phyloP scores from a whole-genome alignment of 2,797 vertebrate genomes.

The Phylloscopus collybita region DNA sequence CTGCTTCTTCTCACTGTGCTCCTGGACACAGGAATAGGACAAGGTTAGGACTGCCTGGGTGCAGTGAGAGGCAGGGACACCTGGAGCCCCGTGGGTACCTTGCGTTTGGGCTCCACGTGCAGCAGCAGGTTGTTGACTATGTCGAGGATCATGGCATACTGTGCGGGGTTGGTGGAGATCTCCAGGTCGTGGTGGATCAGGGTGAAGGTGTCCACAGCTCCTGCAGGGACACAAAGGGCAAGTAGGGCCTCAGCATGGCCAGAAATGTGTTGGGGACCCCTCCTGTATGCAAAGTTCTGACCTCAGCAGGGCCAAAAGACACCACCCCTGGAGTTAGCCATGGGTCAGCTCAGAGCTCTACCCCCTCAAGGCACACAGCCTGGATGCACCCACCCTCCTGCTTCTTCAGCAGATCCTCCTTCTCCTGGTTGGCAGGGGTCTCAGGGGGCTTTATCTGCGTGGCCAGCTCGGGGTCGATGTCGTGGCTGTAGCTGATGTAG shows the following conservation, averaged over 20 bases:
- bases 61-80: fast-evolving
- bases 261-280: neutral
- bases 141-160: constrained; percentile 99
- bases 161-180: constrained; percentile 97
- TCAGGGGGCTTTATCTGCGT: constrained; percentile 96
- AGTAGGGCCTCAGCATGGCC: neutral
- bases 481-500: constrained; percentile 98
- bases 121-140: constrained; percentile 97
- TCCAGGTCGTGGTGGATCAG: constrained; percentile 98
- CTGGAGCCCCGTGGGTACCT: constrained; percentile 75
- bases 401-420: constrained; percentile 96
- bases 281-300: neutral
- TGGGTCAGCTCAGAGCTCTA: neutral
- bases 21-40: constrained; percentile 74
- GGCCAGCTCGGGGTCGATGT: constrained; percentile 94
- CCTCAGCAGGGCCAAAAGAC: neutral
- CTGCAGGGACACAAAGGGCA: constrained; percentile 64
- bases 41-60: neutral
- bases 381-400: constrained; percentile 85
- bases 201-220: constrained; percentile 97
- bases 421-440: constrained; percentile 87
- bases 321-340: neutral
- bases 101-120: constrained; percentile 95
- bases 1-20: constrained; percentile 99
- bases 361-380: fast-evolving